Base-by-base conservation (phyloP, 1,140 invertebrate genomes). In the Cecropterus lyciades region DNA sequence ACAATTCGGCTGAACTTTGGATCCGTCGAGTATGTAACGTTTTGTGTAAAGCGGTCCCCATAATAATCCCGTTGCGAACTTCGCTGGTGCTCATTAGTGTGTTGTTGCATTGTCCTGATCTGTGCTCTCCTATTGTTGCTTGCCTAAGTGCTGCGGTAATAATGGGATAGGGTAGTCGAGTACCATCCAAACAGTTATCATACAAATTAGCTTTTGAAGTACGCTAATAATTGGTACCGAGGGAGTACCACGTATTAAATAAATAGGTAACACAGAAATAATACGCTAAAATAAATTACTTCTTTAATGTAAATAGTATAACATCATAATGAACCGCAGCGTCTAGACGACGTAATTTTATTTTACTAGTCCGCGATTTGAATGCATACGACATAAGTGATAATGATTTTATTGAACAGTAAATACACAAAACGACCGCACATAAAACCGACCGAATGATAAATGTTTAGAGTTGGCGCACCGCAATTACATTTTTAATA, bases 11-110 rank as follows among this genome's bases (percentile, higher is more conserved):
- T 68, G 72, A 72, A 73, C 76, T 75, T 72, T 62, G 75, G 64
- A 72, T 72, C 63, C 42, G 48, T 43, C 60, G 72, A 70, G 59
- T 69, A 64, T 73, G 66, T 73, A 75, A 66, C 67, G 68, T 81
- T 82, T 82, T 81, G 74, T 78, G 73, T 77, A 75, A 76, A 77
- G 67, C 74, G 70, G 79, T 77, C 70, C 75, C 74, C 63, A 73
- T 75, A 75, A 74, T 73, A 75, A 69, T 73, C 57, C 40, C 65
- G 67, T 69, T 70, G 57, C 65, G 20, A 70, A 64, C 56, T 70
- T 72, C 65, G 48, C 49, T 40, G 48, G 17, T 55, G 63, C 72
- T 80, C 69, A 70, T 84, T 79, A 76, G 65, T 65, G 67, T 70
- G 67, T 62, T 68, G 59, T 69, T 63, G 55, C 42, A 69, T 80